Evolutionary conservation across 2,113 vertebrate species (phyloP).

Genomic region (Seriola quinqueradiata): DNA sequence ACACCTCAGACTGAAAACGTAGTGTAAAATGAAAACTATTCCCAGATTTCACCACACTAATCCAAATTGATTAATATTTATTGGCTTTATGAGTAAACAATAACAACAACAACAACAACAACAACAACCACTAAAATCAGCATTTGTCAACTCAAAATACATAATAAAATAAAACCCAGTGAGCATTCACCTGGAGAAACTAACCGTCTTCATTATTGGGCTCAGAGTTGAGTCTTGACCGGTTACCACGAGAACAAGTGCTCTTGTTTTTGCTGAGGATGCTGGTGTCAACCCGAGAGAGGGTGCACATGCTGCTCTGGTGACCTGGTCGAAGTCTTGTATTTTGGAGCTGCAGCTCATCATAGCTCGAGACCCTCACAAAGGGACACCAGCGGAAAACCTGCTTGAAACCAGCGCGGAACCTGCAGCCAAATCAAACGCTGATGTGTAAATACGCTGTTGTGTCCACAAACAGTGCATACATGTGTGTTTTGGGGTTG

Average conservation of each 20-base stretch:
- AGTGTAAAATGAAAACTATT: background rate
- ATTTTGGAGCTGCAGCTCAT: conserved; percentile 79
- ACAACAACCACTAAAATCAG: background rate
- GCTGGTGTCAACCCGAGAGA: conserved; percentile 78
- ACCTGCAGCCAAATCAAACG: conserved; percentile 63
- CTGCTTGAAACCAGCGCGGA: conserved; percentile 80
- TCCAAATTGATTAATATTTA: background rate
- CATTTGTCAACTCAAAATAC: background rate
- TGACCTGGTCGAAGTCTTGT: conserved; percentile 70
- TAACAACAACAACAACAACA: background rate
- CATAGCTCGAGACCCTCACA: conserved; percentile 74
- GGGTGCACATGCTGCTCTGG: conserved; percentile 84
- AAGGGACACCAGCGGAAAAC: conserved; percentile 83
- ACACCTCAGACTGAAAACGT: background rate
- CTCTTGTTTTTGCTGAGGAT: conserved; percentile 77
- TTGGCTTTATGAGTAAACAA: background rate
- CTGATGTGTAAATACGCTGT: background rate
- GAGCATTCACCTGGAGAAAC: background rate
- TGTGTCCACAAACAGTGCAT: background rate
- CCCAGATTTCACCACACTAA: background rate
- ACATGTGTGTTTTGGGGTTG: background rate
- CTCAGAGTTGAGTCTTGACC: conserved; percentile 46
- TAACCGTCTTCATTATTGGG: conserved; percentile 36
- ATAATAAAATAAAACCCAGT: background rate
- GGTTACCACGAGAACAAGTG: conserved; percentile 44